phyloP scores from a whole-genome alignment of 2,113 vertebrate species.

The Malurus melanocephalus region DNA sequence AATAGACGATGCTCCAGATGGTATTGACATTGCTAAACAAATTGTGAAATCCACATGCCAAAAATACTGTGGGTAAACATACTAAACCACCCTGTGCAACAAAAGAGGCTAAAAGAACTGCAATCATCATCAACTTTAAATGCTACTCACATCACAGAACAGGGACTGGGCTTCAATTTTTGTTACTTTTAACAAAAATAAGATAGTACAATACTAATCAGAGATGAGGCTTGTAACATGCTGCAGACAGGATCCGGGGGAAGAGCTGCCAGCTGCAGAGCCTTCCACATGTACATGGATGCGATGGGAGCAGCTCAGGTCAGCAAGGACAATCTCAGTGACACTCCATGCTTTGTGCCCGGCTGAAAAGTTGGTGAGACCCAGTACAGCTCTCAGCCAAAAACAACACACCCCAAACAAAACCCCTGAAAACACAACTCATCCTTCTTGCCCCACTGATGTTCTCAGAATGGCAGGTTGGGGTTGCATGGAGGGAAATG shows the following conservation, averaged over 20 bases:
- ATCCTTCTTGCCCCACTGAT: not conserved
- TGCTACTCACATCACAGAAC: conserved; percentile 31
- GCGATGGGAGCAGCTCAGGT: not conserved
- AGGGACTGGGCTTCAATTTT: conserved; percentile 51
- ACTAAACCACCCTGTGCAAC: conserved; percentile 61
- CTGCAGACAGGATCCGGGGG: not conserved
- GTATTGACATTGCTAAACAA: conserved; percentile 71
- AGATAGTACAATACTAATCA: conserved; percentile 44
- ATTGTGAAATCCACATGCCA: conserved; percentile 69
- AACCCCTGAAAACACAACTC: not conserved
- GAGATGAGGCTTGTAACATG: not conserved
- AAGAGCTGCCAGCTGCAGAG: conserved; percentile 24
- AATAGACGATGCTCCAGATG: conserved; percentile 71
- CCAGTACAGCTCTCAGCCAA: not conserved
- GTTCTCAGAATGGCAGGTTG: not conserved
- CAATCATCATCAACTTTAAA: conserved; percentile 64
- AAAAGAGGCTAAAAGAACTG: conserved; percentile 64
- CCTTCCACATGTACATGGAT: not conserved
- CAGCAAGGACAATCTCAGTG: not conserved
- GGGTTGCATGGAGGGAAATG: fast-evolving
- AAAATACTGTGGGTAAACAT: conserved; percentile 70
- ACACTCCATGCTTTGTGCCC: not conserved
- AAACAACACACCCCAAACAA: not conserved
- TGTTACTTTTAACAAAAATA: conserved; percentile 57
- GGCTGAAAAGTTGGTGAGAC: not conserved